Evolutionary conservation across 92 coral and sea anemone species (phyloP).

Genomic region (Muricea muricata): DNA sequence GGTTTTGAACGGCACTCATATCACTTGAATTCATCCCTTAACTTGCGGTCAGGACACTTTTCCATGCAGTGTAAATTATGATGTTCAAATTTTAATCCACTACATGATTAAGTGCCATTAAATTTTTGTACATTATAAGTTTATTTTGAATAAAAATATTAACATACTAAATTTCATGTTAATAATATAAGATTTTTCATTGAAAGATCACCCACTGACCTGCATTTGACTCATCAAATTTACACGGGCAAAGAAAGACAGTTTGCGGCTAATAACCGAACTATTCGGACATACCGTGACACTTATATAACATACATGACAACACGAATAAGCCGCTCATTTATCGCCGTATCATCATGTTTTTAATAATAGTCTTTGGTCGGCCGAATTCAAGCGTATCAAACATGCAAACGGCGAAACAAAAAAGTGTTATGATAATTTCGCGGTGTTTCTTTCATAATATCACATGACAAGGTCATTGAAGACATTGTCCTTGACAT

Average conservation of each 20-base stretch:
- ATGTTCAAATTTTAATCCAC: background rate
- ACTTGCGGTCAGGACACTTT: background rate
- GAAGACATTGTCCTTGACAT: background rate
- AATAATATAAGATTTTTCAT: background rate
- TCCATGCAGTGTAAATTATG: background rate
- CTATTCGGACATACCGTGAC: background rate
- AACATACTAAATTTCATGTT: background rate
- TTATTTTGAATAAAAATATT: background rate
- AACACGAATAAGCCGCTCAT: constrained; percentile 39
- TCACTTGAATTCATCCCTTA: background rate
- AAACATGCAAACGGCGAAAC: constrained; percentile 16
- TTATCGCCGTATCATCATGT: background rate
- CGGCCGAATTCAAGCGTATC: constrained; percentile 36
- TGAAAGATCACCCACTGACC: background rate
- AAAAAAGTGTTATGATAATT: constrained; percentile 25
- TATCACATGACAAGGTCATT: constrained; percentile 35
- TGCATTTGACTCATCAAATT: background rate
- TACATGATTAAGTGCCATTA: background rate
- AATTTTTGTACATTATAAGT: background rate
- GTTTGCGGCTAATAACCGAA: background rate
- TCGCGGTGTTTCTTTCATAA: constrained; percentile 8
- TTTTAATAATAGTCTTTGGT: constrained; percentile 14
- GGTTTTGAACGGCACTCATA: background rate
- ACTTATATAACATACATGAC: background rate
- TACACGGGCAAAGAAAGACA: background rate